Percentiles rank a stretch among this genome's conserved stretches.
Evolutionary conservation across 2,797 vertebrate genomes (phyloP).

Genomic region (Urocyon cinereoargenteus): DNA sequence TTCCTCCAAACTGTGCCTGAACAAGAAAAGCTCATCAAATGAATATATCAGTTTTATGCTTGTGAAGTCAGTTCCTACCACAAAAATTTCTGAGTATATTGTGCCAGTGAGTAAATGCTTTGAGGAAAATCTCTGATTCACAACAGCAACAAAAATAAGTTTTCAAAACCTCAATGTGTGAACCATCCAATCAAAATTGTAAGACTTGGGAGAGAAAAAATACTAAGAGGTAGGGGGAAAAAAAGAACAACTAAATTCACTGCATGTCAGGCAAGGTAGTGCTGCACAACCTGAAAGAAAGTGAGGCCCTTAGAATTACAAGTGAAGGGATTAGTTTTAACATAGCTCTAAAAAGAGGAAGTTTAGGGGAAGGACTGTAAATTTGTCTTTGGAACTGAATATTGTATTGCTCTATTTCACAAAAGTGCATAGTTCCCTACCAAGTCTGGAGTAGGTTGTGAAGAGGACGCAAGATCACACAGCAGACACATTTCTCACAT

Average conservation of each 20-base stretch:
- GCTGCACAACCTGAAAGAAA: not conserved
- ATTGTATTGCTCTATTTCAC: not conserved
- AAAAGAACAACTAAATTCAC: not conserved
- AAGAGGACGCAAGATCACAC: not conserved
- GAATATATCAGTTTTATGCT: not conserved
- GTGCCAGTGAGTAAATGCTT: not conserved
- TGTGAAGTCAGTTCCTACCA: not conserved
- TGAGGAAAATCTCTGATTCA: not conserved
- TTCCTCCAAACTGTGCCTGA: constrained; percentile 26
- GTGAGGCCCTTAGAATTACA: not conserved
- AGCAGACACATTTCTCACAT: not conserved
- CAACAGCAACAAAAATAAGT: not conserved
- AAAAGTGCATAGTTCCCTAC: not conserved
- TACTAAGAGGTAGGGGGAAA: not conserved
- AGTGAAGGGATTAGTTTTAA: not conserved
- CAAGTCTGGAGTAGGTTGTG: not conserved
- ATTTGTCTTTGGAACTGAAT: not conserved
- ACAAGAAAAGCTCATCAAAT: not conserved
- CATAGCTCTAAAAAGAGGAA: not conserved
- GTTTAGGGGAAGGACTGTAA: not conserved
- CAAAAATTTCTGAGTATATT: not conserved
- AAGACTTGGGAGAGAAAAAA: not conserved
- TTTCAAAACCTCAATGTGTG: not conserved
- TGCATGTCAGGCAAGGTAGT: not conserved
- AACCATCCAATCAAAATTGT: not conserved